phyloP scores from a whole-genome alignment of 1,140 invertebrate genomes.

The Musca domestica region DNA sequence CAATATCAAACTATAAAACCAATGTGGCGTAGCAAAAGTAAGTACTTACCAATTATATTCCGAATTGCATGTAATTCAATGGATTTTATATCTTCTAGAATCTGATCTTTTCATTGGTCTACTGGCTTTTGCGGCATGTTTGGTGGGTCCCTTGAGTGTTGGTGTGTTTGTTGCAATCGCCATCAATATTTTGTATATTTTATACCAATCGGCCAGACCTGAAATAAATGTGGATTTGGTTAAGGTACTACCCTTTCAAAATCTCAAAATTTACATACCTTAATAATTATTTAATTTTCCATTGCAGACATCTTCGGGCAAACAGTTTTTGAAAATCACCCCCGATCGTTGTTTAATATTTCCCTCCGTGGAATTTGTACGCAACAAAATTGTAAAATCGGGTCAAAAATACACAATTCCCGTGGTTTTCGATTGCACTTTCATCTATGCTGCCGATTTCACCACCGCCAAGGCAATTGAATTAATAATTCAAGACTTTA shows the following conservation, averaged over 20 bases:
- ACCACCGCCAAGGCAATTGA: constrained; percentile 71
- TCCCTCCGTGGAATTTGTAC: constrained; percentile 79
- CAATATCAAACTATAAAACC: constrained; percentile 71
- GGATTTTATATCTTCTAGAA: constrained; percentile 68
- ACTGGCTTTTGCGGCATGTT: constrained; percentile 75
- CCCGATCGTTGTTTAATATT: constrained; percentile 80
- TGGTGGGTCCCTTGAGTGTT: constrained; percentile 77
- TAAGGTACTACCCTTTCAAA: constrained; percentile 38
- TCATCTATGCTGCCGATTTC: constrained; percentile 77
- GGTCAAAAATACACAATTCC: constrained; percentile 62
- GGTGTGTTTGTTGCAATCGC: constrained; percentile 83
- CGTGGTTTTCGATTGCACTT: constrained; percentile 75
- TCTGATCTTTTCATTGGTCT: constrained; percentile 78
- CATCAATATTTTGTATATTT: constrained; percentile 79
- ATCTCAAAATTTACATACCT: neutral
- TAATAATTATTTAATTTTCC: neutral
- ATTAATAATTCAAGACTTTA: constrained; percentile 67
- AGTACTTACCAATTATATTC: neutral
- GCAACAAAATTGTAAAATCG: constrained; percentile 73
- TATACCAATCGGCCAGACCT: constrained; percentile 83
- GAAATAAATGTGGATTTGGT: constrained; percentile 72
- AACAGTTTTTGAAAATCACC: constrained; percentile 72
- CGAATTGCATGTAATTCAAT: neutral
- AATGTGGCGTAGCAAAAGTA: constrained; percentile 76
- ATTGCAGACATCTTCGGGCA: constrained; percentile 62